Conservation (phyloP, 23 tunicate species). For the Botrylloides violaceus region DNA sequence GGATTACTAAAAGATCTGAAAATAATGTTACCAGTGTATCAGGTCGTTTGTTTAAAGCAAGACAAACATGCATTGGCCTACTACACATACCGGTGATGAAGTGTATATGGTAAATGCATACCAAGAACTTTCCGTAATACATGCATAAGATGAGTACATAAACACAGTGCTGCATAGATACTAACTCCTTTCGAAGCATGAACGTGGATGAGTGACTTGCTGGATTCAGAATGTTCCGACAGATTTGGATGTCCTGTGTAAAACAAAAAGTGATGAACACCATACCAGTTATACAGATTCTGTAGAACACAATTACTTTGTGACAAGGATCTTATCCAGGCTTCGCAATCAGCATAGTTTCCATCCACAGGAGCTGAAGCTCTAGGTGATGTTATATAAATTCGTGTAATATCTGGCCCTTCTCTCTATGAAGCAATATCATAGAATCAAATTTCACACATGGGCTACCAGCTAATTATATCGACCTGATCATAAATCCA, state of each 20-base stretch:
- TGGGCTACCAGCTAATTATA: background rate
- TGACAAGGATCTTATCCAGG: constrained; percentile 46
- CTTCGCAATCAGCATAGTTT: constrained; percentile 41
- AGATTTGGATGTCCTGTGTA: background rate
- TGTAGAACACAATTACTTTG: too few relatives aligned
- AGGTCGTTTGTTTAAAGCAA: background rate
- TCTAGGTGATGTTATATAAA: constrained; percentile 32
- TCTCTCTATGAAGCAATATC: constrained; percentile 25
- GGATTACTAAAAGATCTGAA: constrained; percentile 1
- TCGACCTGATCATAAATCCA: constrained; percentile 80
- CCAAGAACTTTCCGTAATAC: constrained; percentile 38
- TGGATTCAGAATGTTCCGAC: background rate
- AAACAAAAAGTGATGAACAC: too few relatives aligned
- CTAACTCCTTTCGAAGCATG: constrained; percentile 22
- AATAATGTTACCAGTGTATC: background rate
- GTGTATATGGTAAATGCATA: constrained; percentile 56
- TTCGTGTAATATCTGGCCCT: constrained; percentile 33
- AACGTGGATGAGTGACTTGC: too few relatives aligned
- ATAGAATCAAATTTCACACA: background rate
- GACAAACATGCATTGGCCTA: too few relatives aligned
- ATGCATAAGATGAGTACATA: constrained; percentile 52
- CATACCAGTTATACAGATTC: too few relatives aligned
- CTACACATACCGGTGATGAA: constrained; percentile 67
- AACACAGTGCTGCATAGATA: constrained; percentile 44
- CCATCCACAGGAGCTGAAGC: constrained; percentile 79